Base-by-base conservation (phyloP, 2,797 vertebrate genomes). In the Arrhamphus sclerolepis region DNA sequence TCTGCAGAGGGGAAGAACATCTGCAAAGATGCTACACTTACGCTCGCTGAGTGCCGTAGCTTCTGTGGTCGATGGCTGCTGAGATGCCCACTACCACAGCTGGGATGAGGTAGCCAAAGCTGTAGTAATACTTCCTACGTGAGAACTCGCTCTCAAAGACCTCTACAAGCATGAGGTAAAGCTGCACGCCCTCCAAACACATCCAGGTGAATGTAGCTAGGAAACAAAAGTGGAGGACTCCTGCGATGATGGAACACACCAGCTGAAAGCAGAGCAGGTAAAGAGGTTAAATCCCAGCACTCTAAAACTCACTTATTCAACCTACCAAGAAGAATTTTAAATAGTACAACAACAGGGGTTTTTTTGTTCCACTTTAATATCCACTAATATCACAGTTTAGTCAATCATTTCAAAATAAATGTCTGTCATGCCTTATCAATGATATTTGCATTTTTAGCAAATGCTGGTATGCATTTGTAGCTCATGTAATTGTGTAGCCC, bases 61-160 rank as follows among this genome's bases (percentile, higher is more conserved):
- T 96, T 82, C 94, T 93, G 82, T 98, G 97, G 93, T 99, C 97
- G 69, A 99, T 95, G 75, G 96, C 97, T 29, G 95, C 95, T 0
- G 96, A 98, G 80, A 99, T 94, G 48, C 96, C 97, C 75, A 99
- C 97, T 62, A 99, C 96, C 14, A 93, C 91, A n/a, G 96, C 94
- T 13, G 97, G 97, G 83, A 97, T 94, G 84, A 98, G 94, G 91
- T 99, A 99, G 56, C 97, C 97, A 20, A 94, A 95, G 59, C 96
- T 83, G 62, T 99, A 99, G 83, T 97, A 99, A 86, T 99, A 99
- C 85, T 97, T 98, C 81, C 95, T 94, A 82, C 97, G 96, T 22
- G 97, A 98, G 91, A 96, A 98, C 88, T 98, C 97, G 73, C 97
- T 98, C 90, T 98, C 97, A 56, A 98, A 99, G 77, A 99, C 97